Conservation (phyloP, 1,140 invertebrate genomes). For the Drosophila lini region DNA sequence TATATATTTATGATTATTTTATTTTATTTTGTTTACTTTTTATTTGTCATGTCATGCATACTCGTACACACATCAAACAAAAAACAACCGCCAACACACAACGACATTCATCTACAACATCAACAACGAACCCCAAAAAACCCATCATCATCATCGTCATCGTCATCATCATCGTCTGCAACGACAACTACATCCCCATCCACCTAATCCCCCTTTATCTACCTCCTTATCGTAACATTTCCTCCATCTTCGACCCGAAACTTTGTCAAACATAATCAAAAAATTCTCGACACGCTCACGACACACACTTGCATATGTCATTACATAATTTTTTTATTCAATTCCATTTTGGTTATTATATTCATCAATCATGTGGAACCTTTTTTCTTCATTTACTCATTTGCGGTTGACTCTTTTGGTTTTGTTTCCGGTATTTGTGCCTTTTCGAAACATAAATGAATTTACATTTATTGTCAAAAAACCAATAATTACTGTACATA, state of each 20-base stretch:
- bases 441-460: constrained; percentile 73
- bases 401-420: constrained; percentile 56
- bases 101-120: constrained; percentile 54
- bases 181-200: constrained; percentile 38
- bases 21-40: constrained; percentile 56
- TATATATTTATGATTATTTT: constrained; percentile 49
- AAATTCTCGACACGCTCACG: constrained; percentile 71
- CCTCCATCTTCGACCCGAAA: constrained; percentile 14
- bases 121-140: constrained; percentile 49
- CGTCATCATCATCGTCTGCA: constrained; percentile 44
- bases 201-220: constrained; percentile 35
- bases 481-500: constrained; percentile 70
- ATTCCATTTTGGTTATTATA: constrained; percentile 54
- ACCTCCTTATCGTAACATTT: constrained; percentile 31
- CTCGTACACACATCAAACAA: constrained; percentile 34
- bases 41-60: constrained; percentile 48
- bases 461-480: constrained; percentile 70
- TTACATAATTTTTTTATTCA: constrained; percentile 74
- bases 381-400: constrained; percentile 50
- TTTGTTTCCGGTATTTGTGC: constrained; percentile 73
- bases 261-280: constrained; percentile 58
- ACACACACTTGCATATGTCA: constrained; percentile 42
- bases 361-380: constrained; percentile 77
- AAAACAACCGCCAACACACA: constrained; percentile 37
- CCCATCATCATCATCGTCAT: constrained; percentile 17